Conservation (phyloP, 2,113 vertebrate genomes). For the Megalops atlanticus region DNA sequence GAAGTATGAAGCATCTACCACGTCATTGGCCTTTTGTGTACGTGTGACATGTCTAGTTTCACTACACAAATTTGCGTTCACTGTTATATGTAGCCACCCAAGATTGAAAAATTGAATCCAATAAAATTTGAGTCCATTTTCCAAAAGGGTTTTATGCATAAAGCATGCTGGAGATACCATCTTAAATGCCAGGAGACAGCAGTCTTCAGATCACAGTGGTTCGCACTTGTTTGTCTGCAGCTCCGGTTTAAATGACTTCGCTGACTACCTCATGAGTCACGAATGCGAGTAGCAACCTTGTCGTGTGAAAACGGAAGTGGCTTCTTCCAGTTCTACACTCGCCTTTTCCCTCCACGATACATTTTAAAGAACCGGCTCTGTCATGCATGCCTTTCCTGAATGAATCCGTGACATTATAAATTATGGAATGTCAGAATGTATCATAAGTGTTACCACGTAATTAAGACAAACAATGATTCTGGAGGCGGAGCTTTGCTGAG, state of each 20-base stretch:
- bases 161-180: too few relatives aligned
- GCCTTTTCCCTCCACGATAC: slow-evolving; percentile 53
- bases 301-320: slow-evolving; percentile 62
- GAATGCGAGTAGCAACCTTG: slow-evolving; percentile 69
- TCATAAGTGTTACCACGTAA: slow-evolving; percentile 57
- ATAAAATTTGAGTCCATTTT: too few relatives aligned
- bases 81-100: too few relatives aligned
- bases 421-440: slow-evolving; percentile 62
- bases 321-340: slow-evolving; percentile 49
- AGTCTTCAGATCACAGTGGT: slow-evolving; percentile 38
- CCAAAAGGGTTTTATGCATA: too few relatives aligned
- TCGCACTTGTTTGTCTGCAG: slow-evolving; percentile 53
- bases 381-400: slow-evolving; percentile 48
- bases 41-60: too few relatives aligned
- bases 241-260: slow-evolving; percentile 49
- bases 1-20: too few relatives aligned
- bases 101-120: too few relatives aligned
- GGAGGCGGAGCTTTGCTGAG: slow-evolving; percentile 50
- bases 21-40: too few relatives aligned
- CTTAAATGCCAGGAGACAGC: too few relatives aligned
- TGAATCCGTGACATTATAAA: slow-evolving; percentile 52
- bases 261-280: slow-evolving; percentile 61
- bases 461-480: slow-evolving; percentile 60
- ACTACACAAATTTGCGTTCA: too few relatives aligned
- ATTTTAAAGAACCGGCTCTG: slow-evolving; percentile 49